Evolutionary conservation across 2,888 invertebrate genomes (phyloP).

Genomic region (Tanypteryx hageni): DNA sequence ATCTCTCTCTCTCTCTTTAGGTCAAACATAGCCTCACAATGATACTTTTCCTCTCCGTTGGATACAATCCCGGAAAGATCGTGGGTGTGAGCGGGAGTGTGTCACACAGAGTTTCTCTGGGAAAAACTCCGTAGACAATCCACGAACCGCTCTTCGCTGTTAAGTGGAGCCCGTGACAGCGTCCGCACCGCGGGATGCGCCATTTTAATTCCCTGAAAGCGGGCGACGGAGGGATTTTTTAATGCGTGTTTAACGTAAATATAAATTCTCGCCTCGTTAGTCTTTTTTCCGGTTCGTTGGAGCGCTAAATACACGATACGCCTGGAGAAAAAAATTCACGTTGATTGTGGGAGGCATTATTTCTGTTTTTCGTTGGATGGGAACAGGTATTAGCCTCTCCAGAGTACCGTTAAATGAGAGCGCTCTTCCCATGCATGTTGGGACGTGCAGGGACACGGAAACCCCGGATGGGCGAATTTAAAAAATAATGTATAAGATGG

Average conservation of each 20-base stretch:
- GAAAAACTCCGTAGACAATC: not conserved
- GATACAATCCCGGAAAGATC: not conserved
- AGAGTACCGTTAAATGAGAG: not conserved
- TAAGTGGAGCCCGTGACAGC: not conserved
- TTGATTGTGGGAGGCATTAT: not conserved
- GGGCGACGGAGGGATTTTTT: constrained; percentile 6
- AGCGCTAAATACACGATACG: not conserved
- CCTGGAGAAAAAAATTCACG: constrained; percentile 23
- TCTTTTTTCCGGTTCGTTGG: not conserved
- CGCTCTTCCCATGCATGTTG: not conserved
- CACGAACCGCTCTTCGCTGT: not conserved
- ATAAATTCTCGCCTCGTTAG: constrained; percentile 2
- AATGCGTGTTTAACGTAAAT: constrained; percentile 13
- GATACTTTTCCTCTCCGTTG: constrained; percentile 26
- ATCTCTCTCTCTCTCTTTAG: not conserved
- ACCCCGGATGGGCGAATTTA: constrained; percentile 25
- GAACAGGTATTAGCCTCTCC: not conserved
- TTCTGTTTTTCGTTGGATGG: not conserved
- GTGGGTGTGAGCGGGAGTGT: not conserved
- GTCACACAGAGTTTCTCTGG: not conserved
- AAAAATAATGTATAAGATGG: not conserved
- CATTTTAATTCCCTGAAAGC: not conserved
- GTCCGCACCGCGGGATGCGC: not conserved
- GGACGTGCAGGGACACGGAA: constrained; percentile 4
- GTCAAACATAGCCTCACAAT: constrained; percentile 52